A percentile compares a stretch with the other conserved stretches of the same genome.
phyloP scores from a whole-genome alignment of 1,140 invertebrate species.

The Tetragnatha versicolor region DNA sequence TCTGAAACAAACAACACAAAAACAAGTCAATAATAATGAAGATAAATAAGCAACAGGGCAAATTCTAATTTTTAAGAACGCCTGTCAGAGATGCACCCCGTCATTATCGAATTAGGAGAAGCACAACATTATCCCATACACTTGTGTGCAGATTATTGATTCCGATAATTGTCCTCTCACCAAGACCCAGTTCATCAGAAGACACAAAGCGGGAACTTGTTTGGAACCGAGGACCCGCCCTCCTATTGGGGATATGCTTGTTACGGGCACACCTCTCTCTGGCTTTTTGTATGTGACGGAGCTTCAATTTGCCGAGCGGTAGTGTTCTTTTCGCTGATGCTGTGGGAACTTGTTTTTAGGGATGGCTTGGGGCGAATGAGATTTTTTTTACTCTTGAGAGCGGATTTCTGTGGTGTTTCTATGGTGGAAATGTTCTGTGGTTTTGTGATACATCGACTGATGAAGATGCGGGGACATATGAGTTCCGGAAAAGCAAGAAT shows the following conservation, averaged over 20 bases:
- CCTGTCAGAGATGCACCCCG: background rate
- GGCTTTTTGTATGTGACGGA: background rate
- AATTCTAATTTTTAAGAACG: background rate
- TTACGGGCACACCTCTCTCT: background rate
- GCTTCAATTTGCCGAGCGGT: no score
- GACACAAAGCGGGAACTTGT: background rate
- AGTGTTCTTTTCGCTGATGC: no score
- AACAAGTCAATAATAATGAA: background rate
- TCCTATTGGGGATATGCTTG: background rate
- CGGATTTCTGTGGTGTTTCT: no score
- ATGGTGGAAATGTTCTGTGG: no score
- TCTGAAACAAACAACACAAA: background rate
- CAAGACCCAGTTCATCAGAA: background rate
- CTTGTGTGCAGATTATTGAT: slow-evolving; percentile 23
- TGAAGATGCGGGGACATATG: no score
- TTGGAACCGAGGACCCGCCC: slow-evolving; percentile 5
- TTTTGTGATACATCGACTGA: no score
- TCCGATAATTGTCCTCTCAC: slow-evolving; percentile 7
- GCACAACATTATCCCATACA: background rate
- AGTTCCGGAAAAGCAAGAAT: no score
- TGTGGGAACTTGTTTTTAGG: no score
- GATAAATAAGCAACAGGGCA: background rate
- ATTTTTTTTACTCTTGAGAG: no score
- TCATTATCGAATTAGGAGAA: slow-evolving; percentile 26
- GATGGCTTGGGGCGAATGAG: no score